A percentile compares a stretch with the other conserved stretches of the same genome.
phyloP scores from a whole-genome alignment of 2,113 vertebrate species.

The Gymnocephalus cernua region DNA sequence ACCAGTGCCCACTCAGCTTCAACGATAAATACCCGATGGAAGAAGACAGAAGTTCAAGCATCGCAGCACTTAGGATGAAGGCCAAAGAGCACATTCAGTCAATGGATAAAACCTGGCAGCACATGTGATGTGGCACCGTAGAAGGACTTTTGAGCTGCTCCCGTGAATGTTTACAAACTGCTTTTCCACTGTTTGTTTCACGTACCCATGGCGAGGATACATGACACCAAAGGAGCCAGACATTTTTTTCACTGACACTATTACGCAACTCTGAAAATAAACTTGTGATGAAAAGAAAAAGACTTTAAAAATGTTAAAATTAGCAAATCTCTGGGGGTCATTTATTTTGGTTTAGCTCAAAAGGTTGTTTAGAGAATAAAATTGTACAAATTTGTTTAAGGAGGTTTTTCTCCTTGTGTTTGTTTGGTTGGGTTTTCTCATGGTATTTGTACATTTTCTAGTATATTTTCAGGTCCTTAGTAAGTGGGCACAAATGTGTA shows the following conservation, averaged over 20 bases:
- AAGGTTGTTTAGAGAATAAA: background rate
- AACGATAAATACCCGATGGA: constrained; percentile 92
- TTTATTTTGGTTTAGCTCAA: constrained; percentile 10
- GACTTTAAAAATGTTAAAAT: background rate
- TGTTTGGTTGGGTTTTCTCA: background rate
- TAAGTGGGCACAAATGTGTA: background rate
- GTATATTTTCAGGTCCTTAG: background rate
- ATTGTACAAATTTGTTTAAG: background rate
- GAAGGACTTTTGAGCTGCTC: constrained; percentile 35
- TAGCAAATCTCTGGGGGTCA: background rate
- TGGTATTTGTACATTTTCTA: background rate
- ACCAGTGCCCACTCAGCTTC: constrained; percentile 88
- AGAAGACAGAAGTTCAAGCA: constrained; percentile 92
- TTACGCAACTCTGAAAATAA: constrained; percentile 21
- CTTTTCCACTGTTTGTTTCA: constrained; percentile 39
- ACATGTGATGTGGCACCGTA: constrained; percentile 82
- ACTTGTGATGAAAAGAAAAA: constrained; percentile 8
- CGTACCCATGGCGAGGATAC: constrained; percentile 10
- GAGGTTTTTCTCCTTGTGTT: background rate
- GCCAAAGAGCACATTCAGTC: constrained; percentile 95
- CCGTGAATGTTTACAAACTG: constrained; percentile 71
- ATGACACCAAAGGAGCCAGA: constrained; percentile 47
- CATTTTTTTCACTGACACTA: constrained; percentile 6
- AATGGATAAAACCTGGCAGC: constrained; percentile 95
- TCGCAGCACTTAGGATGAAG: constrained; percentile 91